These are phyloP conservation scores for Perognathus longimembris DNA, from an alignment of 2,113 vertebrate genomes.

Conservation along the genomic window DNA sequence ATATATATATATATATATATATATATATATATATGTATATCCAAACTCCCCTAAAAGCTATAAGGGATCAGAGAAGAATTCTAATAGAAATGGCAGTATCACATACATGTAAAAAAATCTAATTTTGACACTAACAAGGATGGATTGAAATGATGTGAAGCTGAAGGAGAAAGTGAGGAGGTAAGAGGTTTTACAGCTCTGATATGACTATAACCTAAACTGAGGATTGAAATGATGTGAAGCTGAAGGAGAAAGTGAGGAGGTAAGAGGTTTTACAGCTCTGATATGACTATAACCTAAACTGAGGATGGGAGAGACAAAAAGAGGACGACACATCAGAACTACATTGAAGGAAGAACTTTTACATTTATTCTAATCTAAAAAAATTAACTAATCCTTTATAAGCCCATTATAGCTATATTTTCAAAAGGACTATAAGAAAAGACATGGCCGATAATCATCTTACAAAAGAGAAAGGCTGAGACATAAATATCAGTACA, in stretches of 20 bases:
- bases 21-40: no score
- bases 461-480: constrained; percentile 38
- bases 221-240: neutral
- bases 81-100: constrained; percentile 13
- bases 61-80: constrained; percentile 32
- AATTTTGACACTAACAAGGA: constrained; percentile 28
- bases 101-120: constrained; percentile 26
- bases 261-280: constrained; percentile 42
- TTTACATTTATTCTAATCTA: constrained; percentile 20
- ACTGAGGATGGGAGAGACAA: neutral
- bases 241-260: constrained; percentile 14
- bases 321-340: neutral
- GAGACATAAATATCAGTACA: neutral
- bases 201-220: neutral
- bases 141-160: neutral
- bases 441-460: constrained; percentile 14
- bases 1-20: no score
- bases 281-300: neutral
- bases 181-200: constrained; percentile 22
- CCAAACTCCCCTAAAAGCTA: constrained; percentile 12
- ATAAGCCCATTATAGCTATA: neutral
- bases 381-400: constrained; percentile 52
- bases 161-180: constrained; percentile 26
- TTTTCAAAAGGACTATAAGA: constrained; percentile 60
- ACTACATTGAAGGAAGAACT: neutral